Percentiles rank a stretch among this genome's conserved stretches.
Evolutionary conservation across 2,888 invertebrate genomes (phyloP).

Genomic region (Sesia apiformis): DNA sequence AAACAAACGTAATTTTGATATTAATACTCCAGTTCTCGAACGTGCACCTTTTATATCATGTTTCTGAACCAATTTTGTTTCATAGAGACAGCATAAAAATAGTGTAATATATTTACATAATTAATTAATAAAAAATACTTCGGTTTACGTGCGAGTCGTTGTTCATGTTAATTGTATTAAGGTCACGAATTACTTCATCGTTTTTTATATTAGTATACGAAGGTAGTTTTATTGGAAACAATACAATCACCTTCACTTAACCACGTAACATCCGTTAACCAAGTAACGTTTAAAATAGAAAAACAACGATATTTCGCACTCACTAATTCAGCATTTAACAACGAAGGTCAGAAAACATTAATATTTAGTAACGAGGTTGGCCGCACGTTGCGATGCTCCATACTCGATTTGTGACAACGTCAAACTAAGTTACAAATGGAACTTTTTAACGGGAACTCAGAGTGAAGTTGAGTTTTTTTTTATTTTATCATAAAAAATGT

Average conservation of each 20-base stretch:
- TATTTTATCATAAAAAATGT: no score
- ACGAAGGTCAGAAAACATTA: slow-evolving; percentile 36
- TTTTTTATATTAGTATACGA: slow-evolving; percentile 21
- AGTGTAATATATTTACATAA: no score
- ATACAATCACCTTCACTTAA: slow-evolving; percentile 6
- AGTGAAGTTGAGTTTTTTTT: no score
- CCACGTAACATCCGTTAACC: slow-evolving; percentile 5
- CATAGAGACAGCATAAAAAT: no score
- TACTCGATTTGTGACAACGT: no score
- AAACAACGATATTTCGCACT: slow-evolving; percentile 12
- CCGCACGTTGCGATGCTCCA: slow-evolving; percentile 7
- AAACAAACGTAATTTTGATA: slow-evolving; percentile 1
- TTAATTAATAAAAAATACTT: no score
- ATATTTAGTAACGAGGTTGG: slow-evolving; percentile 35
- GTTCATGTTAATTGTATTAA: slow-evolving; percentile 17
- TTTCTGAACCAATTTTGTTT: no score
- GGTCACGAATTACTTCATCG: slow-evolving; percentile 57
- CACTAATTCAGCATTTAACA: slow-evolving; percentile 32
- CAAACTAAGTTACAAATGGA: no score
- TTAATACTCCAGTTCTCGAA: no score
- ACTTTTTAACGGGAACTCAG: slow-evolving; percentile 10
- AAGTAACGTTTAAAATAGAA: slow-evolving; percentile 1
- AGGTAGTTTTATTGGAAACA: slow-evolving; percentile 1
- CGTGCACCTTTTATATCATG: no score
- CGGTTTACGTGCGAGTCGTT: no score